phyloP scores from a whole-genome alignment of 2,888 invertebrate genomes.

The Cancer borealis region DNA sequence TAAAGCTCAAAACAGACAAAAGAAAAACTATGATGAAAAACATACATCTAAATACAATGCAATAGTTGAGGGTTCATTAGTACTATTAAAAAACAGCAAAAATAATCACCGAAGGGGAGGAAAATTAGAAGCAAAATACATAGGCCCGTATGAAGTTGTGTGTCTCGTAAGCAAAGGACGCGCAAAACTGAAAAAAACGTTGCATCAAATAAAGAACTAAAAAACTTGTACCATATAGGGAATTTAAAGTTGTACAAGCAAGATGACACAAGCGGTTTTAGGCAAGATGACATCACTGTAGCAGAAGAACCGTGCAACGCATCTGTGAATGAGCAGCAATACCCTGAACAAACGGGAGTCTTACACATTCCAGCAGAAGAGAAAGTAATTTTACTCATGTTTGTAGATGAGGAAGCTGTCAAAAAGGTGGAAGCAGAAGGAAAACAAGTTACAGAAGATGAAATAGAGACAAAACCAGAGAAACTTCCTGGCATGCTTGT shows the following conservation, averaged over 20 bases:
- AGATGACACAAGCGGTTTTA: conserved; percentile 55
- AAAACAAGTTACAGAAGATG: conserved; percentile 26
- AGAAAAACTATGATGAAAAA: no score
- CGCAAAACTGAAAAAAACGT: conserved; percentile 53
- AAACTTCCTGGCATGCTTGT: conserved; percentile 46
- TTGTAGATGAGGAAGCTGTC: conserved; percentile 20
- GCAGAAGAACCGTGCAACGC: conserved; percentile 35
- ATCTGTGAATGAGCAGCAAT: conserved; percentile 47
- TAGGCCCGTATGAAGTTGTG: no score
- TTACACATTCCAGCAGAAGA: background rate
- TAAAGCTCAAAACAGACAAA: no score
- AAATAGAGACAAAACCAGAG: background rate
- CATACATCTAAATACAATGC: conserved; percentile 50
- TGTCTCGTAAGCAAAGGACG: no score
- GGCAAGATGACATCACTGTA: no score
- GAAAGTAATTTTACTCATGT: no score
- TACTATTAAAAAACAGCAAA: conserved; percentile 10
- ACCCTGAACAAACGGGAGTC: background rate
- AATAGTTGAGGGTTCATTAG: no score
- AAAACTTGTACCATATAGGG: conserved; percentile 48
- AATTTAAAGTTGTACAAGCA: conserved; percentile 46
- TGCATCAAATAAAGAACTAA: conserved; percentile 50
- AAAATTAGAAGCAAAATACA: no score
- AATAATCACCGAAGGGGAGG: conserved; percentile 46
- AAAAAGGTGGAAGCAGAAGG: conserved; percentile 45